Base-by-base conservation (phyloP, 2,113 vertebrate genomes). In the Gymnocephalus cernua region DNA sequence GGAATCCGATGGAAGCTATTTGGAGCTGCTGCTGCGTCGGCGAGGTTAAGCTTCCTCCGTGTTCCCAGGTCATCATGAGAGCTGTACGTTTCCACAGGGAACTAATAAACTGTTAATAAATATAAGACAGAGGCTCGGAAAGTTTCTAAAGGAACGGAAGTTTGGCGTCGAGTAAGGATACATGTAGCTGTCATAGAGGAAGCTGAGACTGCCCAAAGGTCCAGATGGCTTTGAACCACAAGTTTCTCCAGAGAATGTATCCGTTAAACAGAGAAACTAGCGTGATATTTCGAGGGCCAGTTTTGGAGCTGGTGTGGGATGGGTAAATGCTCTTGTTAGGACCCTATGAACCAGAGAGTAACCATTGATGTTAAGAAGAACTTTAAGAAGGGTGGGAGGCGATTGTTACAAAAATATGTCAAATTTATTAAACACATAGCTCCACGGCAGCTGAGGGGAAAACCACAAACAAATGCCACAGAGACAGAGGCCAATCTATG, bases 1-100 rank as follows among this genome's bases (percentile, higher is more conserved):
- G 77, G 83, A 77, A 87, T 82, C 77, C 45, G 32, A 75, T 57
- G 86, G 64, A 54, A 80, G 79, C 84, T 91, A 86, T 93, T 91
- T 86, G 83, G 82, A 87, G 87, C 79, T 64, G 65, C 78, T 61
- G 65, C 78, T 73, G 91, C 72, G 86, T 92, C 45, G 70, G 86
- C 72, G 79, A 82, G 58, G 51, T 78, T 84, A 29, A 27, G 27
- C 79, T 90, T 82, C 44, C 70, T 70, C 79, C 16, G 50, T 58
- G 62, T 65, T 89, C 76, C 67, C 73, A 27, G 80, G 84, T 69
- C 74, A 80, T 57, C 44, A 38, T n/a, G 48, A 59, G 54, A 77
- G 75, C 79, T 72, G 69, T 45, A 53, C 59, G 74, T 77, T 86
- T 90, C 84, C 68, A 79, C 80, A 76, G 69, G 84, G 58, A 87